Percentiles rank a stretch among this genome's conserved stretches.
Conservation (phyloP, 2,797 vertebrate genomes). For the Cichlasoma orientale region DNA sequence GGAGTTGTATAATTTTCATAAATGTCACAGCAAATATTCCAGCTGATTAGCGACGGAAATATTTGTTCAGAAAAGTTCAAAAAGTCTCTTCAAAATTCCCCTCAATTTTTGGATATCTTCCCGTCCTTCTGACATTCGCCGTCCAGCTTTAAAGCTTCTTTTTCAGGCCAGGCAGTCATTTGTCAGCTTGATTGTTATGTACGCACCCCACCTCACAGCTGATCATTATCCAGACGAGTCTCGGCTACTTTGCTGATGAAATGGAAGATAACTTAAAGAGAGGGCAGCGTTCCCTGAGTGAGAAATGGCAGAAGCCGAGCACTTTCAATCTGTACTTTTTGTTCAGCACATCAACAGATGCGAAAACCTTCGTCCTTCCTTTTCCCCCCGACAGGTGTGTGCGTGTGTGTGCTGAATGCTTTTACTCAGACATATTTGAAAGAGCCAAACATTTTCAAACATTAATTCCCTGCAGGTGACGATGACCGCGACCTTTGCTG, state of each 20-base stretch:
- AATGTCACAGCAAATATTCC: background rate
- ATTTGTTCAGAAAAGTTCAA: background rate
- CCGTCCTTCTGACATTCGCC: background rate
- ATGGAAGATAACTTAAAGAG: background rate
- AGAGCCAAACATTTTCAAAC: slow-evolving; percentile 1
- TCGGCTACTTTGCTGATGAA: background rate
- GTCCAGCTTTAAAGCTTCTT: fast-evolving
- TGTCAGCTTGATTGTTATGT: background rate
- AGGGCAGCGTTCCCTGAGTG: background rate
- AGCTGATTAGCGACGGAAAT: background rate
- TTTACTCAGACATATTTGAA: background rate
- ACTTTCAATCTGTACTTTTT: background rate
- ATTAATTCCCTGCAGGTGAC: slow-evolving; percentile 3
- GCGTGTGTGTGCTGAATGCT: background rate
- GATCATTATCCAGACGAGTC: background rate
- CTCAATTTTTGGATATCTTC: background rate
- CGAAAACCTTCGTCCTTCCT: background rate
- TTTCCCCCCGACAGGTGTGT: background rate
- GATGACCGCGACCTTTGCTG: slow-evolving; percentile 27
- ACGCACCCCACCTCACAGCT: background rate
- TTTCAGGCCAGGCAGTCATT: background rate
- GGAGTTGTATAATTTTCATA: background rate
- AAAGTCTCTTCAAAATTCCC: background rate
- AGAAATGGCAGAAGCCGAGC: background rate
- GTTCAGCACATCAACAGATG: too few species aligned